Percentiles rank a stretch among this genome's conserved stretches.
These are phyloP conservation scores for Strix aluco DNA, from an alignment of 2,113 vertebrate species.

Conservation along the genomic window DNA sequence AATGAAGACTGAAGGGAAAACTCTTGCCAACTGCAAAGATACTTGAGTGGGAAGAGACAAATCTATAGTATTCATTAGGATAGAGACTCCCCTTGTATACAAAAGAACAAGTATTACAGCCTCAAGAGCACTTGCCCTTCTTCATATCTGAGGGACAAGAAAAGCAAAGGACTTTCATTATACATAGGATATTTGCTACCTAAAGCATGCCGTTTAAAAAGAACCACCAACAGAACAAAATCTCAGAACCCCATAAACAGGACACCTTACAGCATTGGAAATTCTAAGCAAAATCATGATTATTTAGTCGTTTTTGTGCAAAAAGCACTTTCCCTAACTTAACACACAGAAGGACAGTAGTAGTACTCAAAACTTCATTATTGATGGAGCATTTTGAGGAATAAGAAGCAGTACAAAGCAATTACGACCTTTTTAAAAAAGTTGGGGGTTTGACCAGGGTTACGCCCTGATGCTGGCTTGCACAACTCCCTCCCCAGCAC, in stretches of 20 bases:
- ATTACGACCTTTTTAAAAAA: neutral
- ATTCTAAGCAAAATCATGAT: neutral
- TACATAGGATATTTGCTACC: neutral
- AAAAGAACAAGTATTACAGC: neutral
- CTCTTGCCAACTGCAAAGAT: neutral
- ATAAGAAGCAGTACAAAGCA: neutral
- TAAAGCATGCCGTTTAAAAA: neutral
- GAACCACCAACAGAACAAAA: neutral
- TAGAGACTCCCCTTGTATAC: neutral
- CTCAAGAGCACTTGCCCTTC: neutral
- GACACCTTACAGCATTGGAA: neutral
- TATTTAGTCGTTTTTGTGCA: neutral
- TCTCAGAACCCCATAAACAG: neutral
- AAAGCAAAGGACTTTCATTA: neutral
- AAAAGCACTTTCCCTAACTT: neutral
- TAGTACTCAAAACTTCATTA: neutral
- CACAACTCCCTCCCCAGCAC: neutral
- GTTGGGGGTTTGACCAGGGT: neutral
- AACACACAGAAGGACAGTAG: neutral
- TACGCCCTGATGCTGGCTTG: neutral
- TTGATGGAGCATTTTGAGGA: neutral
- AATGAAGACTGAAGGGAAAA: neutral
- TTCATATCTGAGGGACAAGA: neutral
- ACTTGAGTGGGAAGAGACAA: neutral
- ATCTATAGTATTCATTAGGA: neutral